Conservation (phyloP, 2,113 vertebrate species). For the Gallinago undulata region DNA sequence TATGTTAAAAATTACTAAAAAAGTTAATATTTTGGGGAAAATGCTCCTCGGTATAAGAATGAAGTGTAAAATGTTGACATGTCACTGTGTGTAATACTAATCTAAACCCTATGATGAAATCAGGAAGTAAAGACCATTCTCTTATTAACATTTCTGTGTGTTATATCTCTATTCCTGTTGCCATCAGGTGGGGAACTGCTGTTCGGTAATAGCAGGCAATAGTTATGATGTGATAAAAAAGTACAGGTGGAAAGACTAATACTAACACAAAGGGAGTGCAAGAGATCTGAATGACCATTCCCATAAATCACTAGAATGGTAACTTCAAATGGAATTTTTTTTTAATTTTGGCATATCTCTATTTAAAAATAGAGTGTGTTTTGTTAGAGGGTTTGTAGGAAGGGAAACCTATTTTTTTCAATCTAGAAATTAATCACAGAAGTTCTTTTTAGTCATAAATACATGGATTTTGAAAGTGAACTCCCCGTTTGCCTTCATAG, state of each 20-base stretch:
- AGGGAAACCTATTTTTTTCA: neutral
- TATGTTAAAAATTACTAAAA: neutral
- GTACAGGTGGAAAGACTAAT: neutral
- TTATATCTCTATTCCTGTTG: neutral
- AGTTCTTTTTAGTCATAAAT: neutral
- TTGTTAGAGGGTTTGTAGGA: neutral
- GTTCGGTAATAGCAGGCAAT: neutral
- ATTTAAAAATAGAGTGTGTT: neutral
- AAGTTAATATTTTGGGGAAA: neutral
- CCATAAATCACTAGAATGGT: neutral
- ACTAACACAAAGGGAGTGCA: neutral
- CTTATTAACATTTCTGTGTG: neutral
- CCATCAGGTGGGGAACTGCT: neutral
- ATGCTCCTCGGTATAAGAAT: accelerated
- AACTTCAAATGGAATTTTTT: neutral
- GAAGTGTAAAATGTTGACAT: neutral
- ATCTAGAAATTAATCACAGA: neutral
- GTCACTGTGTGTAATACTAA: neutral
- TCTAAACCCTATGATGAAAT: neutral
- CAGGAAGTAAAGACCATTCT: neutral
- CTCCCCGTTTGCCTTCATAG: accelerated
- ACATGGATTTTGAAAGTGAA: neutral
- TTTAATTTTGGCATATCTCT: neutral
- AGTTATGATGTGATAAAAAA: neutral
- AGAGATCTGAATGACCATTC: neutral